These are phyloP conservation scores for Eremobia ochroleuca DNA, from an alignment of 2,888 invertebrate species.

Conservation along the genomic window DNA sequence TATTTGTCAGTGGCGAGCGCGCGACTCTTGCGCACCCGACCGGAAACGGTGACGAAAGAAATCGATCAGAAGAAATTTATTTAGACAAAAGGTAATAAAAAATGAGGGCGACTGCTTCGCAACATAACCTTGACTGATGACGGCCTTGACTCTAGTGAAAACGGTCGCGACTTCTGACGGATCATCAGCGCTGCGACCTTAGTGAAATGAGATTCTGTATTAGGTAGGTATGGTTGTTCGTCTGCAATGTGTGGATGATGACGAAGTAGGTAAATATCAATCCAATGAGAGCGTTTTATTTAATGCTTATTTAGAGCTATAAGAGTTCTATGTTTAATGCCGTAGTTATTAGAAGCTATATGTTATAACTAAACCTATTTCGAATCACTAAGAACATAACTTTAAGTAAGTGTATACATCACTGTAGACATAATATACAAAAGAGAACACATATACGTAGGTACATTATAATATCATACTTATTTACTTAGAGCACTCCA, in stretches of 20 bases:
- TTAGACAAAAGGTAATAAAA: constrained; percentile 83
- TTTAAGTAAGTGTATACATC: not conserved
- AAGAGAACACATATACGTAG: constrained; percentile 2
- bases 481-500: constrained; percentile 15
- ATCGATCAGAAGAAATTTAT: constrained; percentile 83
- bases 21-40: constrained; percentile 79
- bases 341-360: not conserved
- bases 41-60: constrained; percentile 87
- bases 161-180: constrained; percentile 70
- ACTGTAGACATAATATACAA: not conserved
- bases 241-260: not conserved
- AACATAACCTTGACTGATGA: constrained; percentile 86
- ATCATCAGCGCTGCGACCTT: constrained; percentile 66
- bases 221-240: constrained; percentile 5
- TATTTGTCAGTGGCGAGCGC: constrained; percentile 60
- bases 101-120: constrained; percentile 86
- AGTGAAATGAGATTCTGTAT: constrained; percentile 29
- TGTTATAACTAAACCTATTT: not conserved
- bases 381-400: not conserved
- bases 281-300: not conserved
- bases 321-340: not conserved
- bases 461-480: constrained; percentile 9
- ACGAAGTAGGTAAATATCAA: constrained; percentile 9
- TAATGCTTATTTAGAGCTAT: not conserved
- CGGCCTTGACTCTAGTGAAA: constrained; percentile 89